A percentile compares a stretch with the other conserved stretches of the same genome.
These are phyloP conservation scores for Cerceris rybyensis DNA, from an alignment of 2,888 invertebrate species.

Conservation along the genomic window DNA sequence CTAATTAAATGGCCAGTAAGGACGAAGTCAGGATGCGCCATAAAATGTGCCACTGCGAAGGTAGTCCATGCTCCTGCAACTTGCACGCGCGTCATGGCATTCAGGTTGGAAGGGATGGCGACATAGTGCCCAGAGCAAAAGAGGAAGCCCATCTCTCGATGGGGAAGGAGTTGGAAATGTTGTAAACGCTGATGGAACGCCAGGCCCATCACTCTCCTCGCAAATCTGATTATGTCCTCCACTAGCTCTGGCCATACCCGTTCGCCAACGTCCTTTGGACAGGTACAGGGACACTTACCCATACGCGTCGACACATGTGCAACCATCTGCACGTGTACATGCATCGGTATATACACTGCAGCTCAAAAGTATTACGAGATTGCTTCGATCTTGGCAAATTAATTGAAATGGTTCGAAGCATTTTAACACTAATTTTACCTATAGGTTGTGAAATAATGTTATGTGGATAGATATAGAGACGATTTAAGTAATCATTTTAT, in stretches of 20 bases:
- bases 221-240: slow-evolving; percentile 70
- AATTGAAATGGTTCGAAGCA: too few species aligned
- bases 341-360: neutral
- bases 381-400: too few species aligned
- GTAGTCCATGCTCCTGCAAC: slow-evolving; percentile 25
- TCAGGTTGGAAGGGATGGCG: neutral
- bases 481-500: too few species aligned
- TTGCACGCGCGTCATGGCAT: slow-evolving; percentile 10
- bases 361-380: neutral
- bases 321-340: neutral
- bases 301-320: neutral
- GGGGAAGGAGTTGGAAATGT: slow-evolving; percentile 50
- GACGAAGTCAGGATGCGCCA: slow-evolving; percentile 16
- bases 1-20: slow-evolving; percentile 66
- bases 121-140: neutral
- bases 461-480: too few species aligned
- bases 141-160: neutral
- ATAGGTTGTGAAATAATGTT: too few species aligned
- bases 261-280: slow-evolving; percentile 37
- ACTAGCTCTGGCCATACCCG: slow-evolving; percentile 40
- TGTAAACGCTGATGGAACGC: slow-evolving; percentile 66
- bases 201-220: slow-evolving; percentile 59
- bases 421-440: too few species aligned
- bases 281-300: neutral
- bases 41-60: slow-evolving; percentile 43